Evolutionary conservation across 2,113 vertebrate genomes (phyloP).

Genomic region (Toxostoma redivivum): DNA sequence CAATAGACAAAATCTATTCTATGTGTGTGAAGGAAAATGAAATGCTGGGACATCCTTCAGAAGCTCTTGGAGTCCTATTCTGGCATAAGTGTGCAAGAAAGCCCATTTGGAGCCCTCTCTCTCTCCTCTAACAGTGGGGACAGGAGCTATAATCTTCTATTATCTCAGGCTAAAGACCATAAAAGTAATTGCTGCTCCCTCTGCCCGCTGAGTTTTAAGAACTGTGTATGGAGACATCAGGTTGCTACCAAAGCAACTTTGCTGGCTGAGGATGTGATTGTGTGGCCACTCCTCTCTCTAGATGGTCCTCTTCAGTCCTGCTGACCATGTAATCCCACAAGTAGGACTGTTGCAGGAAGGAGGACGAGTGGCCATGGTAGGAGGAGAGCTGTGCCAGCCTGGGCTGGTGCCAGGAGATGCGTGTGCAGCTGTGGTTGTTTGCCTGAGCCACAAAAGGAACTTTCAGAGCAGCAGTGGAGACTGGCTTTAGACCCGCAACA

Average conservation of each 20-base stretch:
- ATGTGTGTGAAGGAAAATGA: neutral
- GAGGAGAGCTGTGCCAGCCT: neutral
- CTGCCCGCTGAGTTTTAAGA: neutral
- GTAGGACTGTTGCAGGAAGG: neutral
- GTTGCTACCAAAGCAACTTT: neutral
- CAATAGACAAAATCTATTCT: neutral
- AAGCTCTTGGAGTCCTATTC: neutral
- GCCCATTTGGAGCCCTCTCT: neutral
- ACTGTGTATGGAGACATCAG: neutral
- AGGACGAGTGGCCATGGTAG: neutral
- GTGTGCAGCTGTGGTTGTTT: neutral
- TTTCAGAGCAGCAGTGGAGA: neutral
- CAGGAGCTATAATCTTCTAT: neutral
- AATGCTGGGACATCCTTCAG: neutral
- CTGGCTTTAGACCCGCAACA: neutral
- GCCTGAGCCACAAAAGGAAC: neutral
- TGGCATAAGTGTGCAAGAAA: neutral
- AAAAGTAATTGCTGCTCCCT: neutral
- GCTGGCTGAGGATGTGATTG: neutral
- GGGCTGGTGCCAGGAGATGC: neutral
- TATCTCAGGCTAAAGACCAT: neutral
- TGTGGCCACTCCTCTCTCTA: neutral
- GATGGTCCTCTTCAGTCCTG: neutral
- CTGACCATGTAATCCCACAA: neutral
- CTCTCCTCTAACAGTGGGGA: neutral